phyloP scores from a whole-genome alignment of 2,888 invertebrate species.

The Epistrophella euchroma region DNA sequence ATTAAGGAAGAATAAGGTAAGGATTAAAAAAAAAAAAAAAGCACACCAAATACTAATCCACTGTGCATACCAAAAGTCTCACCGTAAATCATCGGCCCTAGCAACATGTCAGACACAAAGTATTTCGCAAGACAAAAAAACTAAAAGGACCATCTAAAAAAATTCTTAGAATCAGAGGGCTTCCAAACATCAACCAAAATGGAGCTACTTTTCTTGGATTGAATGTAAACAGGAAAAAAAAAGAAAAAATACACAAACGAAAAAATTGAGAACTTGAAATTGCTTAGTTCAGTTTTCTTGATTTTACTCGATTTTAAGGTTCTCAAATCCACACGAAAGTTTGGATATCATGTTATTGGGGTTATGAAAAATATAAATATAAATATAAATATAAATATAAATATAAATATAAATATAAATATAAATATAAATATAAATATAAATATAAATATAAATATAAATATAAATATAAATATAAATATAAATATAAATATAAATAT shows the following conservation, averaged over 20 bases:
- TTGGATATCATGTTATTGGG: not conserved
- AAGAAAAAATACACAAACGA: not conserved
- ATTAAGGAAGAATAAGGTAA: conserved; percentile 4
- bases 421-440: too few species aligned
- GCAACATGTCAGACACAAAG: conserved; percentile 20
- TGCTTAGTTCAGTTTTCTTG: conserved; percentile 19
- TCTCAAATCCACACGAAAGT: not conserved
- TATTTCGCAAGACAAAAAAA: conserved; percentile 45
- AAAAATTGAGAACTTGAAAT: conserved; percentile 32
- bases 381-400: too few species aligned
- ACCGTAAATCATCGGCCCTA: conserved; percentile 63
- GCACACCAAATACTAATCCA: conserved; percentile 40
- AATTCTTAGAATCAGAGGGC: conserved; percentile 28
- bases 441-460: too few species aligned
- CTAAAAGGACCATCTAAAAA: conserved; percentile 37
- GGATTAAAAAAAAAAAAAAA: not conserved
- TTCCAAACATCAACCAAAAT: conserved; percentile 34
- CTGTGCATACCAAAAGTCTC: conserved; percentile 64
- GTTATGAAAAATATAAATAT: not conserved
- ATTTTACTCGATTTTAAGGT: not conserved
- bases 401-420: too few species aligned
- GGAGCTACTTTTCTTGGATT: conserved; percentile 2
- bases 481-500: too few species aligned
- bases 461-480: too few species aligned
- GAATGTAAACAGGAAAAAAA: not conserved